phyloP scores from a whole-genome alignment of 2,113 vertebrate species.

The Corydoras sp. region DNA sequence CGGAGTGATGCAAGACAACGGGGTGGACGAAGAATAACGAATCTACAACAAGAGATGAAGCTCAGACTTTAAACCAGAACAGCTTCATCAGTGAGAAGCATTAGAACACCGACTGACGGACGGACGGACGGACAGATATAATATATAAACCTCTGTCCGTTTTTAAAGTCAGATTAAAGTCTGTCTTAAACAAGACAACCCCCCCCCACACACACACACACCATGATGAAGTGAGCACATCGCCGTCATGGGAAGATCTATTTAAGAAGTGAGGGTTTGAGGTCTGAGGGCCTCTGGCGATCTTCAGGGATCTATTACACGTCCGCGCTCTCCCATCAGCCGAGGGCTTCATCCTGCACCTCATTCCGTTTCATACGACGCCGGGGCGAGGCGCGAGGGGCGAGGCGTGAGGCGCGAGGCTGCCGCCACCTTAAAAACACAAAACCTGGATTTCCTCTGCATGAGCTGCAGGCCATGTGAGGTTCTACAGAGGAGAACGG shows the following conservation, averaged over 20 bases:
- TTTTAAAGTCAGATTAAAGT: too few species aligned
- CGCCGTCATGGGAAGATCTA: constrained; percentile 11
- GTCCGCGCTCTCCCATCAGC: constrained; percentile 19
- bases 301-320: constrained; percentile 38
- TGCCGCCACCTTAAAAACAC: constrained; percentile 22
- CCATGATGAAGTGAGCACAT: constrained; percentile 7
- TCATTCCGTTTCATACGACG: constrained; percentile 45
- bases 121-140: too few species aligned
- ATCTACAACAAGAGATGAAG: constrained; percentile 40
- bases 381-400: constrained; percentile 32
- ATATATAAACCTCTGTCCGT: too few species aligned
- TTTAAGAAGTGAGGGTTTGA: constrained; percentile 21
- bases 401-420: constrained; percentile 34
- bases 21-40: constrained; percentile 1
- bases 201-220: too few species aligned
- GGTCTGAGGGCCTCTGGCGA: constrained; percentile 27
- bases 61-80: too few species aligned
- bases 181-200: neutral
- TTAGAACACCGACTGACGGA: too few species aligned
- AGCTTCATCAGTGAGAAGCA: neutral
- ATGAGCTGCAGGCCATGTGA: constrained; percentile 32
- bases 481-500: constrained; percentile 17
- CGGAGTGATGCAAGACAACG: neutral
- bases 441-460: constrained; percentile 31
- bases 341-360: constrained; percentile 37